Percentiles rank a stretch among this genome's conserved stretches.
phyloP scores from a whole-genome alignment of 1,140 invertebrate genomes.

The Ladona fulva region DNA sequence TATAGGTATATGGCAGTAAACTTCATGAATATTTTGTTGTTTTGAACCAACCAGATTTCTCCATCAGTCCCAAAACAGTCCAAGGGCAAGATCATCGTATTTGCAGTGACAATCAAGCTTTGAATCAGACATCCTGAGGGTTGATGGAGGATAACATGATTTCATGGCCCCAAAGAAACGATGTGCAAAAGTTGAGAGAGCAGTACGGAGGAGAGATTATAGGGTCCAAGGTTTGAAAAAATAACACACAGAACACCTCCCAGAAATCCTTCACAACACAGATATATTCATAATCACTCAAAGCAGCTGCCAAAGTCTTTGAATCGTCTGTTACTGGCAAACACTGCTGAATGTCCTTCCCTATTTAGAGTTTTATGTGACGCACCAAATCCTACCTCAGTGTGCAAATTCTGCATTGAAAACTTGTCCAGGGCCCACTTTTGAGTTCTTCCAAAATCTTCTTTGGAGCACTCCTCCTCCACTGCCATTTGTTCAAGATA shows the following conservation, averaged over 20 bases:
- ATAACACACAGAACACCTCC: constrained; percentile 3
- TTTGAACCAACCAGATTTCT: neutral
- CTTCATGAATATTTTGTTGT: neutral
- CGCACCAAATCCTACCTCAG: no score
- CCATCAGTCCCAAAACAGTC: neutral
- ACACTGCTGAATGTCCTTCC: neutral
- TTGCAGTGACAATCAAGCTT: constrained; percentile 47
- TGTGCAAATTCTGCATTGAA: no score
- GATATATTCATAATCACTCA: neutral
- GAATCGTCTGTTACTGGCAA: neutral
- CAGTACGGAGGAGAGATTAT: neutral
- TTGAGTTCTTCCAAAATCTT: no score
- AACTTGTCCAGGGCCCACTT: no score
- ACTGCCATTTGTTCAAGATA: no score
- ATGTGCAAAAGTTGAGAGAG: constrained; percentile 2
- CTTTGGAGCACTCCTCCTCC: no score
- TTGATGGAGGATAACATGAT: neutral
- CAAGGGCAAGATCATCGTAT: constrained; percentile 22
- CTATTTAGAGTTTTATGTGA: neutral
- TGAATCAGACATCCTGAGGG: constrained; percentile 38
- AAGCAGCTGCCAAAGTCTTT: constrained; percentile 1
- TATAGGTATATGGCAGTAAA: neutral
- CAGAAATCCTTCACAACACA: neutral
- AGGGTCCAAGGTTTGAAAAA: neutral
- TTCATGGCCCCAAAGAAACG: neutral